Conservation (phyloP, 1,140 invertebrate species). For the Cheumatopsyche charites region DNA sequence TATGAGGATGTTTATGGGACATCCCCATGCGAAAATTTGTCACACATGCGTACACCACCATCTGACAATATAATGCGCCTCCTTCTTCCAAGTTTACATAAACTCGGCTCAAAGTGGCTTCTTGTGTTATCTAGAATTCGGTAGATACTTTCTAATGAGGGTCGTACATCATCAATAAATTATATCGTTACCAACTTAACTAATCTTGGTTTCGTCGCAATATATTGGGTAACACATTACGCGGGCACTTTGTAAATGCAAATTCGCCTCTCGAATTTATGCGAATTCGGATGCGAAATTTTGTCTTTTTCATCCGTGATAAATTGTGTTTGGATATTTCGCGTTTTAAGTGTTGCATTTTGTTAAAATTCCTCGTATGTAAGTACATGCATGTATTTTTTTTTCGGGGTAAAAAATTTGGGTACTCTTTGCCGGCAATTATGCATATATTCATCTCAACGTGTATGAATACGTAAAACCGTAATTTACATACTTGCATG, state of each 20-base stretch:
- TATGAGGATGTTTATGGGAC: constrained; percentile 33
- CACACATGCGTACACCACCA: constrained; percentile 34
- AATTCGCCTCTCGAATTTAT: neutral
- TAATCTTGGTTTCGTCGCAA: constrained; percentile 21
- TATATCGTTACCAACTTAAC: constrained; percentile 23
- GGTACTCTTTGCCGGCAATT: constrained; percentile 12
- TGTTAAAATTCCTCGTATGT: no score
- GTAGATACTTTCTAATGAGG: constrained; percentile 34
- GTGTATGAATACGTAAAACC: constrained; percentile 21
- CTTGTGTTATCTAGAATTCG: constrained; percentile 41
- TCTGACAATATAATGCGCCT: constrained; percentile 39
- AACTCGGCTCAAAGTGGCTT: constrained; percentile 40
- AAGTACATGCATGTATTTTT: neutral
- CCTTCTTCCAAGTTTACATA: constrained; percentile 40
- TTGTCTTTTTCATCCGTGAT: no score
- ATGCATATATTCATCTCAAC: constrained; percentile 20
- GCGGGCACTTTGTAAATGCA: constrained; percentile 4
- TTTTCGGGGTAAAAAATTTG: neutral
- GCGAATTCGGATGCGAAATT: no score
- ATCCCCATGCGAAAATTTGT: constrained; percentile 40
- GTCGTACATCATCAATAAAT: constrained; percentile 31
- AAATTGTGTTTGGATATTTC: no score
- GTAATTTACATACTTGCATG: constrained; percentile 27
- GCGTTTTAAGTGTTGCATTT: no score
- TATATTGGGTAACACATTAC: neutral